A percentile compares a stretch with the other conserved stretches of the same genome.
These are phyloP conservation scores for Heliothis subflexa DNA, from an alignment of 1,140 invertebrate species.

Conservation along the genomic window DNA sequence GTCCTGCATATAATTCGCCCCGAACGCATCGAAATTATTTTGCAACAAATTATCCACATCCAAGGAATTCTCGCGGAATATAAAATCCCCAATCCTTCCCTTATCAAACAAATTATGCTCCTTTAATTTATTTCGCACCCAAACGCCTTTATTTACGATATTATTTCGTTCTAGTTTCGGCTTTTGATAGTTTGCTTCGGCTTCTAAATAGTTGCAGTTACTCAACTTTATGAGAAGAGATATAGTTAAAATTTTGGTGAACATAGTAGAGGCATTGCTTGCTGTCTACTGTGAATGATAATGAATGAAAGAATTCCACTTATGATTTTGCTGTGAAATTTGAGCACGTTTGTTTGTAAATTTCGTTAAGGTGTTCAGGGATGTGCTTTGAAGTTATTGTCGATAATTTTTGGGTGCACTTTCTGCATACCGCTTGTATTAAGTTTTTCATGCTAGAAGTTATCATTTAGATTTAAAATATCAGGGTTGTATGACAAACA, in stretches of 20 bases:
- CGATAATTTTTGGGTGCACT: not conserved
- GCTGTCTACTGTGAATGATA: not conserved
- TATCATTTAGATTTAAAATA: too few species aligned
- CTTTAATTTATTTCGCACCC: slow-evolving; percentile 59
- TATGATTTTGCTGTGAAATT: slow-evolving; percentile 11
- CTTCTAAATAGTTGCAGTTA: slow-evolving; percentile 50
- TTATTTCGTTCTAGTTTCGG: slow-evolving; percentile 72
- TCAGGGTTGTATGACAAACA: too few species aligned
- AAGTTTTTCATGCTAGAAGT: too few species aligned
- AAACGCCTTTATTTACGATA: slow-evolving; percentile 74
- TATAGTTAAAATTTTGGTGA: not conserved
- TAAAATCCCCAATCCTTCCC: slow-evolving; percentile 57
- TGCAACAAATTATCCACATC: slow-evolving; percentile 66
- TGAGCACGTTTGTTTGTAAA: slow-evolving; percentile 32
- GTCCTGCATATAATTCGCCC: slow-evolving; percentile 57
- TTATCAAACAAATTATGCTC: slow-evolving; percentile 52
- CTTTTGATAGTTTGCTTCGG: slow-evolving; percentile 62
- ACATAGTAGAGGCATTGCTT: slow-evolving; percentile 50
- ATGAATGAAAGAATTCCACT: slow-evolving; percentile 21
- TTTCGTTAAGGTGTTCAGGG: not conserved
- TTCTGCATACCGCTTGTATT: not conserved
- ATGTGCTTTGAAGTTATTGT: not conserved
- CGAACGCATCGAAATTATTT: slow-evolving; percentile 66
- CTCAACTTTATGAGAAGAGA: slow-evolving; percentile 17
- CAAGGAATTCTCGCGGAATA: slow-evolving; percentile 66